Base-by-base conservation (phyloP, 2,113 vertebrate genomes). In the Notothenia rossii region DNA sequence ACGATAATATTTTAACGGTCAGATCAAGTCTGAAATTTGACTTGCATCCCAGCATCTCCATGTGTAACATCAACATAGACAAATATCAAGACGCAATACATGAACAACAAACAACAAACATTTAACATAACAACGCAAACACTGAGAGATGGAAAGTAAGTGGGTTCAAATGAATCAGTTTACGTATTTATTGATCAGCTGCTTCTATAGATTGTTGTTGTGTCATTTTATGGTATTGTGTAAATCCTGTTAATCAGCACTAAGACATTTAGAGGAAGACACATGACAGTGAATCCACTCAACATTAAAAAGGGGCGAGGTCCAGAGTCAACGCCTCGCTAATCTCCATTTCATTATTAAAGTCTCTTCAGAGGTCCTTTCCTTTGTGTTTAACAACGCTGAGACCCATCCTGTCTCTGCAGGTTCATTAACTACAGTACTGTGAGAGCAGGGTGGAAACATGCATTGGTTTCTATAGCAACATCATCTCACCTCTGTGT, bases 401-500 rank as follows among this genome's bases (percentile, higher is more conserved):
- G 43, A 61, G 36, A 70, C 15, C 36, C 20, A 3, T 59, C 67
- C 45, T 51, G 40, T 81, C 36, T 60, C 20, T 25, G 81, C 70
- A 29, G 77, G 70, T 83, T 86, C 79, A 72, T 85, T 83, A 79
- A 49, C 43, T 56, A 14, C 77, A 79, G 51, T 5, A 6, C 59
- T 33, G 43, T 20, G 68, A 50, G 70, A 51, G 55, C 55, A 10
- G 45, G 40, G 64, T 18, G 14, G 67, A 46, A 84, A 84, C 65
- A 77, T 88, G 56, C 48, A 15, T 53, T 60, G 63, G 82, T 89
- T 88, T 78, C 87, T 46, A 89, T 81, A 54, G 91, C 82, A 85
- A 92, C 87, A 2, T 70, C 59, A 29, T 60, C 67, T 83, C 72
- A 63, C 74, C 83, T 82, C 62, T 2, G 45, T 76, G 25, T 83